A percentile compares a stretch with the other conserved stretches of the same genome.
phyloP scores from a whole-genome alignment of 1,140 invertebrate species.

The Ips nitidus region DNA sequence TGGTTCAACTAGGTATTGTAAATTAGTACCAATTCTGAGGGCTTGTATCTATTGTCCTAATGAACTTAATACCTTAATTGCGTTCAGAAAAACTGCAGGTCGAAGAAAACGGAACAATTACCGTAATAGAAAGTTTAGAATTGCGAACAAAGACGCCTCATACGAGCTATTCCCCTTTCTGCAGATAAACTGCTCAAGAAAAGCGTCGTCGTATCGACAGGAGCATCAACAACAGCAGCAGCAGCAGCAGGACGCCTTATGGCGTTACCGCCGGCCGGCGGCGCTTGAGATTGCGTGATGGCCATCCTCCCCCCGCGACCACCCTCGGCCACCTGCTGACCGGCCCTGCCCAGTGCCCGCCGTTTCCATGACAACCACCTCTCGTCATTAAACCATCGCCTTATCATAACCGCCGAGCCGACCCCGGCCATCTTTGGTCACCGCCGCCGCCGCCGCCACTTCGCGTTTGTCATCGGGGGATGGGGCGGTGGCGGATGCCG shows the following conservation, averaged over 20 bases:
- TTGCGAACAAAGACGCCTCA: too few species aligned
- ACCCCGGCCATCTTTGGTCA: constrained; percentile 55
- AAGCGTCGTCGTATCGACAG: constrained; percentile 25
- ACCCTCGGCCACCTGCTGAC: constrained; percentile 50
- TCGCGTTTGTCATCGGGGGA: constrained; percentile 34
- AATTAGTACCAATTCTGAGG: too few species aligned
- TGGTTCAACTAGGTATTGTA: too few species aligned
- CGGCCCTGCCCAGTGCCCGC: constrained; percentile 53
- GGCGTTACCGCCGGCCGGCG: constrained; percentile 33
- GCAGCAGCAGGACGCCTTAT: constrained; percentile 16
- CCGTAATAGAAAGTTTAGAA: too few species aligned
- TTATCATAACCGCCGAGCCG: constrained; percentile 56
- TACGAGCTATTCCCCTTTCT: not conserved
- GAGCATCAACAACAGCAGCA: constrained; percentile 18
- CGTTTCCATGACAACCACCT: constrained; percentile 53
- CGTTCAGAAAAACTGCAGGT: too few species aligned
- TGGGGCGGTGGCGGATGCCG: not conserved
- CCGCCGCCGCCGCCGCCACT: constrained; percentile 41
- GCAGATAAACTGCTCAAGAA: constrained; percentile 32
- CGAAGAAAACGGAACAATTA: too few species aligned
- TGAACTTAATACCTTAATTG: too few species aligned
- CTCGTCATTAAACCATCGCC: constrained; percentile 57
- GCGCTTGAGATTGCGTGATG: constrained; percentile 54
- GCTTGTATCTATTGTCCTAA: too few species aligned
- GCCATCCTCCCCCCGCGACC: constrained; percentile 44